Percentiles rank a stretch among this genome's conserved stretches.
Conservation (phyloP, 2,113 vertebrate species). For the Hystrix brachyura region DNA sequence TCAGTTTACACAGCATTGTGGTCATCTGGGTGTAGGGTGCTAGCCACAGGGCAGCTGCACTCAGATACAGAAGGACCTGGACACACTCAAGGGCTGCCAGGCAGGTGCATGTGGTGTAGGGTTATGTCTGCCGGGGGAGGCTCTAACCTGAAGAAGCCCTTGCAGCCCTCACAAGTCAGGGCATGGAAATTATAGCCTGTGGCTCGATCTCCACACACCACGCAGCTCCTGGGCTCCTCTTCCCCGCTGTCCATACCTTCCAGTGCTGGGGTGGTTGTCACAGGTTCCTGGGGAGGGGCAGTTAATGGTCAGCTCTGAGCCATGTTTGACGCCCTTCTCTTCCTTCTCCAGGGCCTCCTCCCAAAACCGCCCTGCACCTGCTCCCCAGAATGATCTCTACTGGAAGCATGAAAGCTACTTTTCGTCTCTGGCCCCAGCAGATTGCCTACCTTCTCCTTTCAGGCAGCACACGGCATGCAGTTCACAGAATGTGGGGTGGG, state of each 20-base stretch:
- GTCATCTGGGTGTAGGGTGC: not conserved
- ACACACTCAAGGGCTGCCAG: not conserved
- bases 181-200: constrained; percentile 87
- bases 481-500: not conserved
- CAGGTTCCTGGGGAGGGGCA: not conserved
- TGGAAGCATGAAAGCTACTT: not conserved
- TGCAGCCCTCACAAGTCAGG: constrained; percentile 86
- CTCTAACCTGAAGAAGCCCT: constrained; percentile 86
- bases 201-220: constrained; percentile 85
- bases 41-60: not conserved
- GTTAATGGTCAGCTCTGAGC: not conserved
- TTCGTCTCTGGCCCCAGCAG: not conserved
- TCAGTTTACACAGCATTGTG: not conserved
- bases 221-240: constrained; percentile 77
- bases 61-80: not conserved
- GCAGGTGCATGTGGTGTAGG: not conserved
- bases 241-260: not conserved
- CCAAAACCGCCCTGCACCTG: not conserved
- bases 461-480: not conserved
- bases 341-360: not conserved
- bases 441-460: constrained; percentile 48
- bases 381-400: not conserved
- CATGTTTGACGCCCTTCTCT: not conserved
- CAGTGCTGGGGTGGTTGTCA: not conserved
- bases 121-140: not conserved